A percentile compares a stretch with the other conserved stretches of the same genome.
phyloP scores from a whole-genome alignment of 2,113 vertebrate genomes.

The Tauraco erythrolophus region DNA sequence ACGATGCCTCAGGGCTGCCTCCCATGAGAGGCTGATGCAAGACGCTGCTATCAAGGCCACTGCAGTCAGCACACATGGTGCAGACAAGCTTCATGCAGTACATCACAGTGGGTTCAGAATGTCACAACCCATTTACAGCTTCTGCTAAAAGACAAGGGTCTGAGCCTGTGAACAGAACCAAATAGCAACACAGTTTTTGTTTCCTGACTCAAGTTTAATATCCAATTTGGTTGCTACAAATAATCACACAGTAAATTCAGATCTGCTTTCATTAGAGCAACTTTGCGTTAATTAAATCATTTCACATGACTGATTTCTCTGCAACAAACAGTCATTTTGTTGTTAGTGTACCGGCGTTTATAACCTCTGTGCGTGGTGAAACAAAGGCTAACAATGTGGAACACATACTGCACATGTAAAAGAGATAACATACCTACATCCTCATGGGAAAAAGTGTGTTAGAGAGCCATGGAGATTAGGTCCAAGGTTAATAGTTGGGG shows the following conservation, averaged over 20 bases:
- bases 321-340: slow-evolving; percentile 36
- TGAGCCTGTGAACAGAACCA: not conserved
- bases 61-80: not conserved
- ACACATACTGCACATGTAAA: not conserved
- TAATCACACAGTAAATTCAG: slow-evolving; percentile 34
- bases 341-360: slow-evolving; percentile 11
- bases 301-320: slow-evolving; percentile 43
- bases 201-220: not conserved
- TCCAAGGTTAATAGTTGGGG: not conserved
- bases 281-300: slow-evolving; percentile 40
- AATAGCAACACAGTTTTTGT: not conserved
- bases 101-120: not conserved
- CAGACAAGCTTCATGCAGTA: not conserved
- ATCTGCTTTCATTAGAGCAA: slow-evolving; percentile 46
- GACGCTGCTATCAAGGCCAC: accelerated
- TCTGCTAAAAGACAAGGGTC: not conserved
- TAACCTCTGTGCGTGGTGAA: not conserved
- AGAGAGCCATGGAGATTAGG: not conserved
- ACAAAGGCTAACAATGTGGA: not conserved
- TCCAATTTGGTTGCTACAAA: slow-evolving; percentile 34
- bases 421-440: not conserved
- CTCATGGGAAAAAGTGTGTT: not conserved
- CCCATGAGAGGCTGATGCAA: accelerated
- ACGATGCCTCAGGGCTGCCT: accelerated
- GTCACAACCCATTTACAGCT: not conserved